phyloP scores from a whole-genome alignment of 2,797 vertebrate genomes.

The Tiaroga cobitis region DNA sequence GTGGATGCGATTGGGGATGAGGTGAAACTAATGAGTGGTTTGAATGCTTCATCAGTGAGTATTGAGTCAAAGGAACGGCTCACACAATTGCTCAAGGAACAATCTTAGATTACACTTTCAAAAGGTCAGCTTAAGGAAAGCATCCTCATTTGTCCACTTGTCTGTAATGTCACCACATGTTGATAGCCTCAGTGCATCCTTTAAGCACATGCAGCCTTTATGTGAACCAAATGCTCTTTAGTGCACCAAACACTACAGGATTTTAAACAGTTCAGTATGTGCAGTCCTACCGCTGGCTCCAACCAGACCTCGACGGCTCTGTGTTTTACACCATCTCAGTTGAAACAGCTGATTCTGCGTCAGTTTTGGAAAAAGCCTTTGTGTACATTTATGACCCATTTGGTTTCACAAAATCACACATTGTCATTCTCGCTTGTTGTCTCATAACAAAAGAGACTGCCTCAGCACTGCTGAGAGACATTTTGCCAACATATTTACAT shows the following conservation, averaged over 20 bases:
- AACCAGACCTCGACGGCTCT: conserved; percentile 26
- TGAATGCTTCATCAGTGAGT: conserved; percentile 27
- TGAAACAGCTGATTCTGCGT: conserved; percentile 74
- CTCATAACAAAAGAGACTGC: conserved; percentile 59
- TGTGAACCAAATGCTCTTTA: conserved; percentile 42
- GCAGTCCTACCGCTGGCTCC: conserved; percentile 38
- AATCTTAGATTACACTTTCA: conserved; percentile 9
- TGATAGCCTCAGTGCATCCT: conserved; percentile 12
- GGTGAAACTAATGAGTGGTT: conserved; percentile 34
- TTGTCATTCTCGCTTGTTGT: conserved; percentile 70
- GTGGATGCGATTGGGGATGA: conserved; percentile 27
- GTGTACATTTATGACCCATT: conserved; percentile 68
- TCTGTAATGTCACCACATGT: not conserved
- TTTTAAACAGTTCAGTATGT: conserved; percentile 52
- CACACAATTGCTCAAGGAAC: conserved; percentile 3
- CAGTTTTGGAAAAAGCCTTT: conserved; percentile 70
- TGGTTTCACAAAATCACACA: conserved; percentile 72
- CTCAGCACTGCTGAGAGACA: conserved; percentile 74
- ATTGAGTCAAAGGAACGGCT: conserved; percentile 12
- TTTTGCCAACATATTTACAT: conserved; percentile 72
- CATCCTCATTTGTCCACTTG: conserved; percentile 20
- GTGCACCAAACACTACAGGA: conserved; percentile 35
- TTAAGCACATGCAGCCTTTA: conserved; percentile 20
- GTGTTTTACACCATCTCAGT: conserved; percentile 61
- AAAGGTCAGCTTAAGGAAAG: conserved; percentile 23